Evolutionary conservation across 2,797 vertebrate species (phyloP).

Genomic region (Muscicapa comitata): DNA sequence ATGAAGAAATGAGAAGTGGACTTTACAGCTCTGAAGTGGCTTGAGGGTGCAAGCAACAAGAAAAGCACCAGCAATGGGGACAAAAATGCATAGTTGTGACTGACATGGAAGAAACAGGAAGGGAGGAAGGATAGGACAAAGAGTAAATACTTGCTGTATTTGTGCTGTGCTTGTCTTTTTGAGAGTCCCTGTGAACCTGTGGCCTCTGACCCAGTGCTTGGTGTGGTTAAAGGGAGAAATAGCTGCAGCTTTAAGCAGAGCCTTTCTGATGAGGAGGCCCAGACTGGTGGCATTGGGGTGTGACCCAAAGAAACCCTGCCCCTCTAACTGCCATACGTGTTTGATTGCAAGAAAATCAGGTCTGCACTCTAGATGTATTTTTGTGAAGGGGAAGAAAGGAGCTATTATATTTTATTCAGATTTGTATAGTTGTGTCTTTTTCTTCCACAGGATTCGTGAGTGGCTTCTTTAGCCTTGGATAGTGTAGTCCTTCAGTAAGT

Average conservation of each 20-base stretch:
- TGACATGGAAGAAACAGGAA: not conserved
- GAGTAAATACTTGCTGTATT: not conserved
- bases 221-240: not conserved
- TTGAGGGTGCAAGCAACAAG: not conserved
- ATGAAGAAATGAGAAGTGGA: not conserved
- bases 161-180: not conserved
- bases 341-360: not conserved
- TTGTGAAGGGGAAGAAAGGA: not conserved
- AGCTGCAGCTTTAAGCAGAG: not conserved
- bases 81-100: not conserved
- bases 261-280: not conserved
- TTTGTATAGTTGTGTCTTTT: not conserved
- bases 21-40: not conserved
- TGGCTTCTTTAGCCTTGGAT: not conserved
- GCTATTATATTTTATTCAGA: conserved; percentile 15
- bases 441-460: not conserved
- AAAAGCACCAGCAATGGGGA: not conserved
- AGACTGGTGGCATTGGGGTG: not conserved
- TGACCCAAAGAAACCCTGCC: not conserved
- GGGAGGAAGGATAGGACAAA: not conserved
- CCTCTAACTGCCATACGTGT: not conserved
- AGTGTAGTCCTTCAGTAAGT: not conserved
- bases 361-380: not conserved
- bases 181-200: not conserved
- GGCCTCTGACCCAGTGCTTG: conserved; percentile 5